Evolutionary conservation across 2,797 vertebrate genomes (phyloP).

Genomic region (Vespertilio murinus): DNA sequence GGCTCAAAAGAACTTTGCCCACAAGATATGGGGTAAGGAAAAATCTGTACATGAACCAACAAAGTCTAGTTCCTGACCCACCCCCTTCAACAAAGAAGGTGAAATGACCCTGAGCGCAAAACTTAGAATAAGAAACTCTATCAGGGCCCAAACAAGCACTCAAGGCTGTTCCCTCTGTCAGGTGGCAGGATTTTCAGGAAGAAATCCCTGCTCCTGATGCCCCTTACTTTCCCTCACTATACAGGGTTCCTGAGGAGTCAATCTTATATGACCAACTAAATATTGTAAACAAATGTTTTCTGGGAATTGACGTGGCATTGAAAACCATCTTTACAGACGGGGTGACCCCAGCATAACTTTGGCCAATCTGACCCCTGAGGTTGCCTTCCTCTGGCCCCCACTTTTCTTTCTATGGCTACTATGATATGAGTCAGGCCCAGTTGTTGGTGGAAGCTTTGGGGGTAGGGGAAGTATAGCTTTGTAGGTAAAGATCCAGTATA

Average conservation of each 20-base stretch:
- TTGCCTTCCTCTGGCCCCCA: background rate
- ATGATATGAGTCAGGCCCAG: background rate
- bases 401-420: constrained; percentile 27
- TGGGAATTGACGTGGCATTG: background rate
- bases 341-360: background rate
- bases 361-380: background rate
- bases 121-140: constrained; percentile 22
- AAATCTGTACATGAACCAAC: constrained; percentile 1
- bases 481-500: background rate
- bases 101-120: constrained; percentile 26
- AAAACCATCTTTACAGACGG: constrained; percentile 27
- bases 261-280: background rate
- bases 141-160: background rate
- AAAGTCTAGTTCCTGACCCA: background rate
- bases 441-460: background rate
- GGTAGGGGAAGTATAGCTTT: background rate
- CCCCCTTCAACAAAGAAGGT: background rate
- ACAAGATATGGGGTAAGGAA: background rate
- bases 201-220: background rate
- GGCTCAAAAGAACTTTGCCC: background rate
- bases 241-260: background rate
- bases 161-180: background rate
- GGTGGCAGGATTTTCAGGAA: constrained; percentile 20
- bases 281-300: background rate
- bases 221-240: background rate